Conservation (phyloP, 2,797 vertebrate species). For the Acipenser oxyrinchus region DNA sequence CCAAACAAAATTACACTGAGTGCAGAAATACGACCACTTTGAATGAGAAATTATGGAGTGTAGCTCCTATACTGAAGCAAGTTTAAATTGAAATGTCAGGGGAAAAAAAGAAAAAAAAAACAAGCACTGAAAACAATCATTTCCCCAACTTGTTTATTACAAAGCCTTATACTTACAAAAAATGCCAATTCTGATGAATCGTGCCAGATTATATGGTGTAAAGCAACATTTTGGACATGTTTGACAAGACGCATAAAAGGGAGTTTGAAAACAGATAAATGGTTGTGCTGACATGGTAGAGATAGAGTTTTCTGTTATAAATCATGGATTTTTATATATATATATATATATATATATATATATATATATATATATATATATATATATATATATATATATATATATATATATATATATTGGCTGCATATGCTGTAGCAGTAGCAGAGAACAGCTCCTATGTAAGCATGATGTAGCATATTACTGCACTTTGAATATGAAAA, state of each 20-base stretch:
- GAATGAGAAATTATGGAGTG: conserved; percentile 3
- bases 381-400: too few relatives aligned
- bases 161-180: neutral
- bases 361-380: too few relatives aligned
- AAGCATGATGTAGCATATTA: too few relatives aligned
- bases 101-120: neutral
- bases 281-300: too few relatives aligned
- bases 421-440: neutral
- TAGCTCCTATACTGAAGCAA: neutral
- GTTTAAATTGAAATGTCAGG: neutral
- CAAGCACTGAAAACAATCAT: neutral
- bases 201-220: conserved; percentile 1
- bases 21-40: neutral
- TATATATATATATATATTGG: neutral
- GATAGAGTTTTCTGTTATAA: too few relatives aligned
- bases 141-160: neutral
- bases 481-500: too few relatives aligned
- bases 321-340: too few relatives aligned
- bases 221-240: neutral
- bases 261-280: too few relatives aligned
- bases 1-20: neutral
- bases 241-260: too few relatives aligned
- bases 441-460: too few relatives aligned
- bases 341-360: neutral
- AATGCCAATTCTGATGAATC: neutral